Evolutionary conservation across 2,113 vertebrate genomes (phyloP).

Genomic region (Leucosticte australis): DNA sequence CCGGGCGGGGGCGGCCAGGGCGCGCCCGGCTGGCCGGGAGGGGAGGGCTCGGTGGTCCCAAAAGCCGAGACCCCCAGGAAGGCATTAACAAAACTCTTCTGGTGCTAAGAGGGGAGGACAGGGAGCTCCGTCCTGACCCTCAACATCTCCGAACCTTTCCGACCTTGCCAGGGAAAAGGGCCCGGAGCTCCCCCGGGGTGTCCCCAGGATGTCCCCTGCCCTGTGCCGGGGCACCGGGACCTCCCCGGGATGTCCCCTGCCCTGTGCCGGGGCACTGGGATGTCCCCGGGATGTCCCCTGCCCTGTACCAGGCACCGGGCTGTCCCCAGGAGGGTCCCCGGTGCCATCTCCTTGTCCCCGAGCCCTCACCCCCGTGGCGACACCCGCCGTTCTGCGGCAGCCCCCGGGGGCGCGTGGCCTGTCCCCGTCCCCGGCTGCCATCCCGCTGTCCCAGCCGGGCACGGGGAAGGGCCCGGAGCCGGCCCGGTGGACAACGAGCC

Average conservation of each 20-base stretch:
- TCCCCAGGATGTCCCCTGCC: not conserved
- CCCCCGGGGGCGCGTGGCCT: not conserved
- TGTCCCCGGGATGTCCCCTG: not conserved
- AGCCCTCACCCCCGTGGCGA: not conserved
- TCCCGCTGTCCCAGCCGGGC: not conserved
- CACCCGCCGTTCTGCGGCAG: not conserved
- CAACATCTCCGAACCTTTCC: not conserved
- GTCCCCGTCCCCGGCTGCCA: not conserved
- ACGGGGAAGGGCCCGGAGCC: not conserved
- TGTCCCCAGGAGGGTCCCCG: not conserved
- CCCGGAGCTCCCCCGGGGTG: not conserved
- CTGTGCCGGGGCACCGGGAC: too few species aligned
- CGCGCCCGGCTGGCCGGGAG: not conserved
- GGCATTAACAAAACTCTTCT: slow-evolving; percentile 27
- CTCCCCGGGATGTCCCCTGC: not conserved
- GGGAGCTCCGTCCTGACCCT: slow-evolving; percentile 16
- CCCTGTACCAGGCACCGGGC: not conserved
- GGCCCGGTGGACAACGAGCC: not conserved
- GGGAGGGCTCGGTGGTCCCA: not conserved
- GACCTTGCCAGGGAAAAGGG: not conserved
- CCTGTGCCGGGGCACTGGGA: not conserved
- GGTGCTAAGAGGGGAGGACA: slow-evolving; percentile 56
- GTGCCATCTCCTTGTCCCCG: not conserved
- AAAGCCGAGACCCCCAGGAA: not conserved
- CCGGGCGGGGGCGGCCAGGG: not conserved